A percentile compares a stretch with the other conserved stretches of the same genome.
phyloP scores from a whole-genome alignment of 2,888 invertebrate genomes.

The Euspilapteryx auroguttella region DNA sequence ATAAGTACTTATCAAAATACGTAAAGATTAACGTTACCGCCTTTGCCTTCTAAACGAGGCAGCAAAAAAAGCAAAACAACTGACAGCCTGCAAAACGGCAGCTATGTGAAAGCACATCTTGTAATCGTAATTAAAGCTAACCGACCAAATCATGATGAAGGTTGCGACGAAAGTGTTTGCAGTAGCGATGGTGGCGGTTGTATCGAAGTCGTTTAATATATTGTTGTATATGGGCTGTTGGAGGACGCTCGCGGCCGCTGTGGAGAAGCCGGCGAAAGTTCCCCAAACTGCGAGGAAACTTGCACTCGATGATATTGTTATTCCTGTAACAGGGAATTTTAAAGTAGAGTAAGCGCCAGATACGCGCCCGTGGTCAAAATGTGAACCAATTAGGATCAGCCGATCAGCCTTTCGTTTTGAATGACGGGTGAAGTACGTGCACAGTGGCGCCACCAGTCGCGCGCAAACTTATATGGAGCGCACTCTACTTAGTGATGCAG shows the following conservation, averaged over 20 bases:
- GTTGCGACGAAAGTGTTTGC: constrained; percentile 37
- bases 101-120: constrained; percentile 39
- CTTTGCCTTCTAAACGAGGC: constrained; percentile 35
- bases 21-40: constrained; percentile 13
- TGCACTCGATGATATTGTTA: constrained; percentile 28
- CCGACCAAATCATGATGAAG: constrained; percentile 31
- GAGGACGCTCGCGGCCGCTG: constrained; percentile 33
- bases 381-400: no score
- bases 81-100: constrained; percentile 28
- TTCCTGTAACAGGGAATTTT: constrained; percentile 20
- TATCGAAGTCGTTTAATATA: constrained; percentile 43
- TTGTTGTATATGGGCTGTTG: constrained; percentile 43
- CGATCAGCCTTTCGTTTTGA: no score
- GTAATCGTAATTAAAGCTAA: constrained; percentile 33
- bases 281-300: constrained; percentile 43
- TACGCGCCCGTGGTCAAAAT: no score
- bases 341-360: background rate
- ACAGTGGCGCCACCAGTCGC: no score
- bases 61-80: constrained; percentile 30
- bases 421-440: no score
- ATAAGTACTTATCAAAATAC: no score
- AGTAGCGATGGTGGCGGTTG: constrained; percentile 40
- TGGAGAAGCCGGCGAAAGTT: constrained; percentile 39
- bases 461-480: no score
- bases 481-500: no score